A percentile compares a stretch with the other conserved stretches of the same genome.
phyloP scores from a whole-genome alignment of 2,113 vertebrate genomes.

The Bungarus multicinctus region DNA sequence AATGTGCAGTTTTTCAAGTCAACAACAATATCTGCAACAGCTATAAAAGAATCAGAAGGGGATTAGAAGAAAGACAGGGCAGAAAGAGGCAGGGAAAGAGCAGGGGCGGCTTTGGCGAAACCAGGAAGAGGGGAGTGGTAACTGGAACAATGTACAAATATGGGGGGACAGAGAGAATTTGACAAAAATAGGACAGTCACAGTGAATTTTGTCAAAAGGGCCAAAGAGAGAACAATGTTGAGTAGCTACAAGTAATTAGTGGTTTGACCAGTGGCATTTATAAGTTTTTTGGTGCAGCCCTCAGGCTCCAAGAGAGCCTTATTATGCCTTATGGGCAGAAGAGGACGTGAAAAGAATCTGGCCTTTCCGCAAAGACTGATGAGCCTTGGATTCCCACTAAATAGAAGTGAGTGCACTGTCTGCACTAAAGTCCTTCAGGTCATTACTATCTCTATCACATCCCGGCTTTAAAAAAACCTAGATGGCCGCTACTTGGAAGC shows the following conservation, averaged over 20 bases:
- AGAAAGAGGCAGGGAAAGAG: not conserved
- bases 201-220: not conserved
- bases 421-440: not conserved
- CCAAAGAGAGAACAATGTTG: not conserved
- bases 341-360: not conserved
- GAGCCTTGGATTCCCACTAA: not conserved
- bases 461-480: not conserved
- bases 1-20: not conserved
- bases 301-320: not conserved
- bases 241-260: not conserved
- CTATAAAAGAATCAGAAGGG: not conserved
- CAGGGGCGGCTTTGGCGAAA: not conserved
- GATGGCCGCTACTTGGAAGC: not conserved
- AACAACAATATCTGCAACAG: not conserved
- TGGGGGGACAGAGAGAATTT: not conserved
- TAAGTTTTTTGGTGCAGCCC: not conserved
- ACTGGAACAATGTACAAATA: not conserved
- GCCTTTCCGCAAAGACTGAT: not conserved
- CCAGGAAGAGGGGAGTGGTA: not conserved
- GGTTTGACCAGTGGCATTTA: not conserved
- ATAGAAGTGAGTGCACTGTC: not conserved
- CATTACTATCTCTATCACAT: not conserved
- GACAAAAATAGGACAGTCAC: not conserved
- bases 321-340: not conserved
- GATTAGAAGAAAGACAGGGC: not conserved